phyloP scores from a whole-genome alignment of 2,113 vertebrate genomes.

The Orthonyx spaldingii region DNA sequence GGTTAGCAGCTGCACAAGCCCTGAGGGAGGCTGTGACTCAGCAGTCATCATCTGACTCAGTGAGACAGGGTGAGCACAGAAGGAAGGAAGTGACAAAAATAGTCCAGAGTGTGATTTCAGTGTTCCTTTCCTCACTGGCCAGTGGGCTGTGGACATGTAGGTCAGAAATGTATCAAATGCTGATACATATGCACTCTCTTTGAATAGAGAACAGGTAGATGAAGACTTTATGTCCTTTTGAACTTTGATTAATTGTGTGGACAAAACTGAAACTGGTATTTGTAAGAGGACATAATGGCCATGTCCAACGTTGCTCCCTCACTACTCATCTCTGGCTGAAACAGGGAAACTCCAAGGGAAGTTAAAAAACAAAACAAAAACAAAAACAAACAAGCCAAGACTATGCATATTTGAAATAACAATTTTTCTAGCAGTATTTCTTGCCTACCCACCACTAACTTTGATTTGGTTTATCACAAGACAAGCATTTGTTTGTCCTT shows the following conservation, averaged over 20 bases:
- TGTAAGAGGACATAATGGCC: not conserved
- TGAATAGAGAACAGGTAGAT: not conserved
- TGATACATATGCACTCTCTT: not conserved
- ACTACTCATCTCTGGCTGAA: not conserved
- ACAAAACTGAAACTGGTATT: not conserved
- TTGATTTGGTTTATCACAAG: not conserved
- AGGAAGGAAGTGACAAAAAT: not conserved
- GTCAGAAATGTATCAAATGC: not conserved
- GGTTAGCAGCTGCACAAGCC: not conserved
- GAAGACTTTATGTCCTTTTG: not conserved
- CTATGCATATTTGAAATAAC: not conserved
- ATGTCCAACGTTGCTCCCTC: accelerated
- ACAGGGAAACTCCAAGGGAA: not conserved
- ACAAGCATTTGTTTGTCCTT: not conserved
- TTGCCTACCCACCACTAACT: not conserved
- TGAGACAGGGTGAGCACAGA: not conserved
- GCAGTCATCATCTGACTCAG: not conserved
- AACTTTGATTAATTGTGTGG: not conserved
- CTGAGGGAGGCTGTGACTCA: not conserved
- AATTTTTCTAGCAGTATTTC: not conserved
- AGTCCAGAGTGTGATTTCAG: not conserved
- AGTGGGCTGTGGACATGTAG: not conserved
- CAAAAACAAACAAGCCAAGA: not conserved
- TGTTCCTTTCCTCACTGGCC: not conserved
- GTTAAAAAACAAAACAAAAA: not conserved